These are phyloP conservation scores for Alectura lathami DNA, from an alignment of 2,113 vertebrate genomes.

Conservation along the genomic window DNA sequence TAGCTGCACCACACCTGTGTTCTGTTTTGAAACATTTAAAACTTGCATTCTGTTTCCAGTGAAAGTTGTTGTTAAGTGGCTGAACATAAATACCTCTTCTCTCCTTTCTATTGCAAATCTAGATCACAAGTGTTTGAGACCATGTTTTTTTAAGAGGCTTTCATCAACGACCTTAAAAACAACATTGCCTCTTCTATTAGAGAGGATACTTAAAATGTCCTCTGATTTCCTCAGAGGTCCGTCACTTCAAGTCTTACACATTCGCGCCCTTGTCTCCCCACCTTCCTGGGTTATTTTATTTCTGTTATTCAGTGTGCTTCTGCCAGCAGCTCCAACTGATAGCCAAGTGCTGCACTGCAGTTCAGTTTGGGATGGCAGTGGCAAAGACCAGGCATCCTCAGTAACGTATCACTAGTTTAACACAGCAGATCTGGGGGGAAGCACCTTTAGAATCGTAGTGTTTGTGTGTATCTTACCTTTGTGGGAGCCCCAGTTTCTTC, in stretches of 20 bases:
- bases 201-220: neutral
- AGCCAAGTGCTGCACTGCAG: neutral
- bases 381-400: too few species aligned
- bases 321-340: neutral
- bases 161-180: neutral
- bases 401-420: neutral
- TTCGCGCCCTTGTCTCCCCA: neutral
- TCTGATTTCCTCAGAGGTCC: neutral
- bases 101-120: neutral
- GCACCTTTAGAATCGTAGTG: neutral
- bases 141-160: neutral
- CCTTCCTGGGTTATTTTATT: neutral
- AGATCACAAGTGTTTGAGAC: accelerated
- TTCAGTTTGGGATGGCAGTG: neutral
- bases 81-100: neutral
- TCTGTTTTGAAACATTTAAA: neutral
- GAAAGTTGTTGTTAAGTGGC: neutral
- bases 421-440: neutral
- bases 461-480: neutral
- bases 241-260: neutral
- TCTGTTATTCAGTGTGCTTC: neutral
- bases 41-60: neutral
- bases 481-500: neutral
- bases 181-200: neutral
- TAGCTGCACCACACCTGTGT: neutral